These are phyloP conservation scores for Cirrhinus mrigala DNA, from an alignment of 2,797 vertebrate genomes.

Conservation along the genomic window DNA sequence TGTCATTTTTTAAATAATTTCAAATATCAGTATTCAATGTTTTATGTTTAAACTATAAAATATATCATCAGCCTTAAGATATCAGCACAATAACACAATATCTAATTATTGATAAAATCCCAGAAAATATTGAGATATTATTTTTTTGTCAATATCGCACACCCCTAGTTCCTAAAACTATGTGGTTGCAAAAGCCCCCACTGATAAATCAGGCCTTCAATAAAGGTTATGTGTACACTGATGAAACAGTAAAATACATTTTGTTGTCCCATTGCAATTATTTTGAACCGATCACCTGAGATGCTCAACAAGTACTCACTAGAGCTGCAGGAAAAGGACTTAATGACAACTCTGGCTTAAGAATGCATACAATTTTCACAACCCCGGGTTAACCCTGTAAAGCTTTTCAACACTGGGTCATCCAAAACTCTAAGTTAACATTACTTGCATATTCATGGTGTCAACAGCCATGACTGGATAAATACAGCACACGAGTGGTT, in stretches of 20 bases:
- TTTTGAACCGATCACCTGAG: neutral
- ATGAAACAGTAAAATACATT: neutral
- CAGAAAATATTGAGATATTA: too few relatives aligned
- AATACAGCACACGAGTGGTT: neutral
- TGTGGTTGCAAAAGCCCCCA: too few relatives aligned
- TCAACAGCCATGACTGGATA: neutral
- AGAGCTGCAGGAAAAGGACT: neutral
- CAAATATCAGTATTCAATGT: too few relatives aligned
- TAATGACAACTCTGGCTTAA: neutral
- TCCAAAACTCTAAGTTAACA: neutral
- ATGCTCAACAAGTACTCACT: neutral
- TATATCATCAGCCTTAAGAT: too few relatives aligned
- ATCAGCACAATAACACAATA: too few relatives aligned
- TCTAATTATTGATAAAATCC: too few relatives aligned
- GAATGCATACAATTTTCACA: neutral
- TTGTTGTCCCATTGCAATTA: neutral
- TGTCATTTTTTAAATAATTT: too few relatives aligned
- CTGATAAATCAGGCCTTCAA: neutral
- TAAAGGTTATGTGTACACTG: neutral
- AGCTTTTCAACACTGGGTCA: neutral
- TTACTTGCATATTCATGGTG: neutral
- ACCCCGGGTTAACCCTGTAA: neutral
- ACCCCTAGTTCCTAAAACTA: too few relatives aligned
- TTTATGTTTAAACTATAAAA: too few relatives aligned
- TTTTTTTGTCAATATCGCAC: too few relatives aligned